These are phyloP conservation scores for Drosophila fuyamai DNA, from an alignment of 1,140 invertebrate genomes.

Conservation along the genomic window DNA sequence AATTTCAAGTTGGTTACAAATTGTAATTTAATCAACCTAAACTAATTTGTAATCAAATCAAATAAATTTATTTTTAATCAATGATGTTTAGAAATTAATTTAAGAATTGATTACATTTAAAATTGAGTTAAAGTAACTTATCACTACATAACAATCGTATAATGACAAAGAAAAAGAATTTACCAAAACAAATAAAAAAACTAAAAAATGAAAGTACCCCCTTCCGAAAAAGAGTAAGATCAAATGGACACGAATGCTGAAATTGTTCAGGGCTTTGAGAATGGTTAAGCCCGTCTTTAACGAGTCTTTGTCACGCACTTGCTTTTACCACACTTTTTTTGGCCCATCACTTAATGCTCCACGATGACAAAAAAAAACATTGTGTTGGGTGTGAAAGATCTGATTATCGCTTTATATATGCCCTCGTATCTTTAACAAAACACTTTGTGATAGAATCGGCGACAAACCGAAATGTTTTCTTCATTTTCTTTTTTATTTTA, in stretches of 20 bases:
- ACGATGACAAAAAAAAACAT: conserved; percentile 29
- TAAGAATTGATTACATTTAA: too few species aligned
- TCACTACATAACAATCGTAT: too few species aligned
- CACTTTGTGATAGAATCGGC: conserved; percentile 16
- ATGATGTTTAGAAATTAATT: too few species aligned
- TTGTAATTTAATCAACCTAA: background rate
- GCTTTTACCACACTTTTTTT: conserved; percentile 28
- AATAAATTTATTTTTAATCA: too few species aligned
- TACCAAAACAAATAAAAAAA: background rate
- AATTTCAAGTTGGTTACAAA: background rate
- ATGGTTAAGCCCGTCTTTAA: conserved; percentile 13
- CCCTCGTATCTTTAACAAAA: conserved; percentile 31
- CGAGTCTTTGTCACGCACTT: conserved; percentile 48
- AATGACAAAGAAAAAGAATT: too few species aligned
- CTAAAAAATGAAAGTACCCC: conserved; percentile 1
- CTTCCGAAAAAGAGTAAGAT: background rate
- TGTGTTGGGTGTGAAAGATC: conserved; percentile 37
- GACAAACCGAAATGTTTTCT: conserved; percentile 8
- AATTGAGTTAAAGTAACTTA: too few species aligned
- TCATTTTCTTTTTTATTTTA: conserved; percentile 16
- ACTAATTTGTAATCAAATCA: too few species aligned
- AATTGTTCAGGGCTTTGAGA: conserved; percentile 7
- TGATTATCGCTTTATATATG: conserved; percentile 31
- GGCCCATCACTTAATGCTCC: conserved; percentile 2
- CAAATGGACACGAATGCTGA: background rate